Evolutionary conservation across 2,797 vertebrate species (phyloP).

Genomic region (Furcifer pardalis): DNA sequence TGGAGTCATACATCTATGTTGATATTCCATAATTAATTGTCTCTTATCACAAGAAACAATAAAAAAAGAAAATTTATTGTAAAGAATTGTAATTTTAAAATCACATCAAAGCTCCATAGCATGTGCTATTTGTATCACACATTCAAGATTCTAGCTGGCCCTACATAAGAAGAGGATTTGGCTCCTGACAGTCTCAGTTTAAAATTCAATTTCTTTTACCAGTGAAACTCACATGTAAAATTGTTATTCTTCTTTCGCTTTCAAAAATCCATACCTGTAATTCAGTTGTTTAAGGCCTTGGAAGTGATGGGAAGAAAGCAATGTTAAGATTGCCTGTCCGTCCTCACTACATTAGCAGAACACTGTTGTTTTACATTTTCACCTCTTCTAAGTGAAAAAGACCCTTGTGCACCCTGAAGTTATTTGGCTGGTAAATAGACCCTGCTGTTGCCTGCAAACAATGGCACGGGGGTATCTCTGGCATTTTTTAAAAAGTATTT

Average conservation of each 20-base stretch:
- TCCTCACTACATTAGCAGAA: not conserved
- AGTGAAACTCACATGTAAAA: not conserved
- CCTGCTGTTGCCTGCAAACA: not conserved
- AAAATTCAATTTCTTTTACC: not conserved
- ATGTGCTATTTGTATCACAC: not conserved
- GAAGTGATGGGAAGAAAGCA: not conserved
- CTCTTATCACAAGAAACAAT: not conserved
- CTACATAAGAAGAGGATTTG: not conserved
- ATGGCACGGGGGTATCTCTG: too few species aligned
- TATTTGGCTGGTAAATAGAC: rapidly evolving
- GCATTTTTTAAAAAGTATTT: too few species aligned
- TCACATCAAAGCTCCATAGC: too few species aligned
- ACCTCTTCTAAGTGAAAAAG: not conserved
- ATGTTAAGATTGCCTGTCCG: not conserved
- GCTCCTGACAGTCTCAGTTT: not conserved
- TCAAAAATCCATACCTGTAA: not conserved
- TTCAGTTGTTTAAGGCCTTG: not conserved
- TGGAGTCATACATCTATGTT: too few species aligned
- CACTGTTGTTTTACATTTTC: not conserved
- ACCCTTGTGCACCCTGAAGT: not conserved
- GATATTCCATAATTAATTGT: too few species aligned
- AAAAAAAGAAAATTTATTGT: not conserved
- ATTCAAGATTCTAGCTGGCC: not conserved
- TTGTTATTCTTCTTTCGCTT: not conserved
- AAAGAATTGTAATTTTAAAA: not conserved